Percentiles rank a stretch among this genome's conserved stretches.
Conservation (phyloP, 2,888 invertebrate species). For the Tachina fera region DNA sequence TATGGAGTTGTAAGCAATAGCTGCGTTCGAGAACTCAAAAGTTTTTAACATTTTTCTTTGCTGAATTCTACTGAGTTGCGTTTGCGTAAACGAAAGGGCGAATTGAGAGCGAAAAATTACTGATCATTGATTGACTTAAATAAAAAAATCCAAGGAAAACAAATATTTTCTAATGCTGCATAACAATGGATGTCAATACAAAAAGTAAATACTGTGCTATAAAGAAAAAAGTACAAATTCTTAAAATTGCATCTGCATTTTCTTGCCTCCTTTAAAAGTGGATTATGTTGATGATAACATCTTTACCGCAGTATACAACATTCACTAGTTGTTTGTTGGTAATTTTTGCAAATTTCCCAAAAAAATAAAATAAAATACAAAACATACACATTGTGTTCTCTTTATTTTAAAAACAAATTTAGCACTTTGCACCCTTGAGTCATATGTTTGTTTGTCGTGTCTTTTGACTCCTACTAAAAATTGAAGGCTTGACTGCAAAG, state of each 20-base stretch:
- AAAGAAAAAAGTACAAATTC: slow-evolving; percentile 18
- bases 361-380: background rate
- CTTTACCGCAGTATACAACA: slow-evolving; percentile 45
- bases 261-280: slow-evolving; percentile 30
- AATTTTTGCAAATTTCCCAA: background rate
- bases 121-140: too few species aligned
- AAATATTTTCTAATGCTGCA: background rate
- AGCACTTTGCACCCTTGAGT: slow-evolving; percentile 31
- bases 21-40: too few species aligned
- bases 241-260: slow-evolving; percentile 24
- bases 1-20: too few species aligned
- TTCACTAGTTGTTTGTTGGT: background rate
- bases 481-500: slow-evolving; percentile 23
- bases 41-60: too few species aligned
- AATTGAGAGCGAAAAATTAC: too few species aligned
- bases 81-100: too few species aligned
- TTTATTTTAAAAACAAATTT: slow-evolving; percentile 14
- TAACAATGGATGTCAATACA: background rate
- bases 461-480: slow-evolving; percentile 52
- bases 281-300: slow-evolving; percentile 49
- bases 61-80: too few species aligned
- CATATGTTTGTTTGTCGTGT: slow-evolving; percentile 39
- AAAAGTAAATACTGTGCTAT: background rate
- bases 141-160: too few species aligned
- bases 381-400: slow-evolving; percentile 7